Evolutionary conservation across 2,888 invertebrate species (phyloP), one percentile per base, ranked within the genome.

Genomic region (Beris morrisii): DNA sequence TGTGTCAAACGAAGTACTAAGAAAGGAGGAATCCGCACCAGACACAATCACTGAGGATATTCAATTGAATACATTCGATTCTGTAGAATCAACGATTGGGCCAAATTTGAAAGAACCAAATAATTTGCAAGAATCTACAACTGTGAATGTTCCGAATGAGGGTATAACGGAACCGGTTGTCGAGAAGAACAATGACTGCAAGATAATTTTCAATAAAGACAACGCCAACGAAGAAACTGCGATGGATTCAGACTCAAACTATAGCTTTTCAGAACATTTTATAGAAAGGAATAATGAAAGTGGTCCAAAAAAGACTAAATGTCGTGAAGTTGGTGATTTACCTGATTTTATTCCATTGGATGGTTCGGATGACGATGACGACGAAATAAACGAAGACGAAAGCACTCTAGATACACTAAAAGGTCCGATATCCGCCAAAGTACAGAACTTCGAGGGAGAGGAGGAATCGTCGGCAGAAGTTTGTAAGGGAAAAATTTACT

Each of bases 401-500:
- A 53, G 15, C 12, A 12, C 1, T 3, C 3, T 53, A 15, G 11
- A 13, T 22, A 6, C 9, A 3, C n/a, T 6, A 15, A 15, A 48
- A 15, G n/a, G 15, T 11, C 48, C 13, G 15, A 53, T 53, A 28
- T 22, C 53, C 5, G 12, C 5, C 13, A 53, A 15, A 12, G 9
- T 11, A 4, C n/a, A 11, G 48, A 48, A 15, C n/a, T 6, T n/a
- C 48, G 15, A 46, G 9, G 45, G 43, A 7, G 30, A 9, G 7
- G 56, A 71, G 30, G 72, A 73, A 4, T 72, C 71, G 2, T 28
- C 69, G 71, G 76, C 76, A 66, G 31, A 74, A 4, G 73, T 75
- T 1, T 76, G 75, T 32, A 77, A 79, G 2, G 83, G 85, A 0
- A 82, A 84, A 67, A 83, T 86, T 55, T 82, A 83, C 69, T 75